Evolutionary conservation across 2,888 invertebrate species (phyloP), one percentile per base, ranked within the genome.

Genomic region (Acronicta leporina): DNA sequence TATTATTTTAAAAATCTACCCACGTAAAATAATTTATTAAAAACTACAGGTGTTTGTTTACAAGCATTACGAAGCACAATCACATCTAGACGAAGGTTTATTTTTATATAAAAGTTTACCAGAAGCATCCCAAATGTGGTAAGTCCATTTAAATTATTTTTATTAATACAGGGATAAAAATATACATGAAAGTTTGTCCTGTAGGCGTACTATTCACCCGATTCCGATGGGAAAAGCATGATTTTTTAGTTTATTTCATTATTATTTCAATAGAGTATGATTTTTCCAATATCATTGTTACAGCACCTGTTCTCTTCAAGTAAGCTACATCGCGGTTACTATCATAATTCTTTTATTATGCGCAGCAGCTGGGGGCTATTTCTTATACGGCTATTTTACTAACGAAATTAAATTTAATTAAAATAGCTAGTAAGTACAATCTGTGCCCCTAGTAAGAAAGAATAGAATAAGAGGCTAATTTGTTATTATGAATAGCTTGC

Each of bases 41-140:
- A 45, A 27, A 13, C 6, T 38, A 10, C 14, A 54, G 53, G 15
- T 46, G 20, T 56, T 35, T 10, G 27, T 56, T 11, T 40, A 49
- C 43, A 56, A 43, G 6, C 56, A 49, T 10, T 56, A 27, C n/a
- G 53, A 61, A 46, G 62, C 50, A 14, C 11, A 48, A 6, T 44
- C 38, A 2, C 11, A 27, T 20, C 43, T 48, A 16, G 48, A 30
- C 10, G 27, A 48, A 0, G 48, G 48, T 41, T 10, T 59, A 35
- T 52, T 47, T 43, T 15, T 59, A 1, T 47, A 53, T 16, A 35
- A 43, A 30, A 47, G 43, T 48, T 48, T 59, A 9, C 35, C 47
- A 13, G 35, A 38, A 27, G 43, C 47, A 4, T 43, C 48, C 1
- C 52, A 47, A 14, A 27, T 38, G 43, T 59, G 52, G 59, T 59